Percentiles rank a stretch among this genome's conserved stretches.
phyloP scores from a whole-genome alignment of 2,113 vertebrate species.

The Cepphus grylle region DNA sequence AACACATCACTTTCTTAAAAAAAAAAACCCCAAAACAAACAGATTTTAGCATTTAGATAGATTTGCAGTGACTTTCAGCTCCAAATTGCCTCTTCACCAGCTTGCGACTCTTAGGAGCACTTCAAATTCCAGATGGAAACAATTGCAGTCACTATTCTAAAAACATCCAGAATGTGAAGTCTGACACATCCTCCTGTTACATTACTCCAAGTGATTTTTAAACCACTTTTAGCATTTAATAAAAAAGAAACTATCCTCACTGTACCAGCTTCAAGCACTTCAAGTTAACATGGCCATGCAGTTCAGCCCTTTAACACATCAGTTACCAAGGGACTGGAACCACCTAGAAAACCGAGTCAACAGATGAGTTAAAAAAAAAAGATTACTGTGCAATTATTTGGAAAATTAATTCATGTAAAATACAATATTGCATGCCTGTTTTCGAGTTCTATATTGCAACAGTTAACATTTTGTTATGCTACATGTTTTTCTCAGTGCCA shows the following conservation, averaged over 20 bases:
- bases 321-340: background rate
- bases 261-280: background rate
- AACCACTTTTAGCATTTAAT: background rate
- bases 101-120: background rate
- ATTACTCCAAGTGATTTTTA: background rate
- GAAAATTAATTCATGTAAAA: background rate
- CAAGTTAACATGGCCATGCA: background rate
- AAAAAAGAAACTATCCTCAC: background rate
- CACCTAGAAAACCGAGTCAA: background rate
- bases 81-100: background rate
- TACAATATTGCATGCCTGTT: background rate
- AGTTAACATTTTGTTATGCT: background rate
- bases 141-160: background rate
- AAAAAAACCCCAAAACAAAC: background rate
- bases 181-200: background rate
- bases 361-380: background rate
- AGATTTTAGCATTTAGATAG: background rate
- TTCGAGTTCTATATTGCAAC: background rate
- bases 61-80: background rate
- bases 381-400: background rate
- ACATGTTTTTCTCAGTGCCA: background rate
- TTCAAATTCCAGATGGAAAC: background rate
- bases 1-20: background rate
- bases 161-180: background rate
- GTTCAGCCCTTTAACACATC: background rate